phyloP scores from a whole-genome alignment of 2,113 vertebrate species.

The Rhinogobius similis region DNA sequence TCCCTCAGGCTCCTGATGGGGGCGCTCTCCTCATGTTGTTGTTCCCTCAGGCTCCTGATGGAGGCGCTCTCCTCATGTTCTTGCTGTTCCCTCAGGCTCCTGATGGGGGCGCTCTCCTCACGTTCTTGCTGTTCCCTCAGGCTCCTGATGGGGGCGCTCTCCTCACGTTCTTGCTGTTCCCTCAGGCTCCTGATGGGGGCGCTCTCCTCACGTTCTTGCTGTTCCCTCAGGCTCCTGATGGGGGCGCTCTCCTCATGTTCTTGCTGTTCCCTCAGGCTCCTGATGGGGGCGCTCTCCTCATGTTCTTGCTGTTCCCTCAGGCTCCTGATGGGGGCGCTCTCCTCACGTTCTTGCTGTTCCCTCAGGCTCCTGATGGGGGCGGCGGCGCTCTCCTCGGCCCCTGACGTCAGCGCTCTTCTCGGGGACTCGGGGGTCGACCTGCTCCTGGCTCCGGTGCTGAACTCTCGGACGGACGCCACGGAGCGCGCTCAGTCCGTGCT shows the following conservation, averaged over 20 bases:
- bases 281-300: too few species aligned
- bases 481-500: slow-evolving; percentile 39
- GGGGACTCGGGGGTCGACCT: slow-evolving; percentile 72
- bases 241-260: too few species aligned
- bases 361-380: slow-evolving; percentile 74
- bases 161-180: too few species aligned
- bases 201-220: too few species aligned
- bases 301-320: slow-evolving; percentile 55
- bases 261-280: slow-evolving; percentile 54
- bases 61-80: too few species aligned
- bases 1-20: too few species aligned
- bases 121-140: slow-evolving; percentile 55
- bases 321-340: too few species aligned
- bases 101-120: too few species aligned
- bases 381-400: slow-evolving; percentile 28
- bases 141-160: too few species aligned
- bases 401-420: slow-evolving; percentile 53
- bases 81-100: slow-evolving; percentile 54
- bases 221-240: slow-evolving; percentile 59
- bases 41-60: slow-evolving; percentile 59
- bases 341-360: too few species aligned
- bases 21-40: too few species aligned
- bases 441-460: slow-evolving; percentile 67
- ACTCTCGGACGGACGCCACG: fast-evolving
- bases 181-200: too few species aligned